Conservation (phyloP, 1,140 invertebrate species). For the Microplitis mediator region DNA sequence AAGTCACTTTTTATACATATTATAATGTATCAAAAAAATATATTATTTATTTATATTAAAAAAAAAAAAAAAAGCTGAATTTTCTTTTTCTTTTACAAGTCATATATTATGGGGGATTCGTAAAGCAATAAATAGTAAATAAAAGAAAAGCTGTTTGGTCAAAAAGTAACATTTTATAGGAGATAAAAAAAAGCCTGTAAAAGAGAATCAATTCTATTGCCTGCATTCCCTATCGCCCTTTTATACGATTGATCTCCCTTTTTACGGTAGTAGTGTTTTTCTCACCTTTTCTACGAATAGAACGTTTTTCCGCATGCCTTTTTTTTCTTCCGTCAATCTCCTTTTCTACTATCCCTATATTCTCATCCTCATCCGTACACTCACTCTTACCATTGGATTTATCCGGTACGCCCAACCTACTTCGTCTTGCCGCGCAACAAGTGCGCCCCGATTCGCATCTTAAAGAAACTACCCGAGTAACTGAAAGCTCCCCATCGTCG, state of each 20-base stretch:
- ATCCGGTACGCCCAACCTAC: conserved; percentile 22
- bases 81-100: too few relatives aligned
- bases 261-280: conserved; percentile 28
- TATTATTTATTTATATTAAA: too few relatives aligned
- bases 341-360: conserved; percentile 18
- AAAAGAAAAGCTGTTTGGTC: conserved; percentile 15
- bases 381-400: conserved; percentile 26
- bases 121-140: background rate
- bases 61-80: too few relatives aligned
- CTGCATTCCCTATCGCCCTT: conserved; percentile 38
- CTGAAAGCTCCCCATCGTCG: conserved; percentile 16
- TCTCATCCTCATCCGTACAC: conserved; percentile 26
- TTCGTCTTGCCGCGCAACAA: conserved; percentile 56
- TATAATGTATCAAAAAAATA: too few relatives aligned
- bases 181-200: conserved; percentile 44
- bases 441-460: conserved; percentile 55
- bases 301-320: conserved; percentile 15
- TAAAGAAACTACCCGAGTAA: conserved; percentile 53
- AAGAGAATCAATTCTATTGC: conserved; percentile 62
- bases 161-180: conserved; percentile 49
- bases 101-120: too few relatives aligned
- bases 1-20: too few relatives aligned
- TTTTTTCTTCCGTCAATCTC: conserved; percentile 35
- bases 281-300: conserved; percentile 22
- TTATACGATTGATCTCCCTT: conserved; percentile 3